These are phyloP conservation scores for Bufo gargarizans DNA, from an alignment of 2,113 vertebrate species.

Conservation along the genomic window DNA sequence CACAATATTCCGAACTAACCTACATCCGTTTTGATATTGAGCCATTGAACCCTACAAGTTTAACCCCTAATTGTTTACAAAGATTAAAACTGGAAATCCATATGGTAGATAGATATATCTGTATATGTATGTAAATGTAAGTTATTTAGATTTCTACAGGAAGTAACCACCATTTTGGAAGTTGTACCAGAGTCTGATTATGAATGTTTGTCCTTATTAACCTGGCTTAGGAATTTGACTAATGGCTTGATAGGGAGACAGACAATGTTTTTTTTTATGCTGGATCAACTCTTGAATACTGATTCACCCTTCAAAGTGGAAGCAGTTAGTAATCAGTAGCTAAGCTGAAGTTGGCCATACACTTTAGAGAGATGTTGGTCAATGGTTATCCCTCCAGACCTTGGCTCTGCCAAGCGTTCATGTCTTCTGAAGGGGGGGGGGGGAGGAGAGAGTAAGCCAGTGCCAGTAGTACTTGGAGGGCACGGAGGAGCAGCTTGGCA, in stretches of 20 bases:
- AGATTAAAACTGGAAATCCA: constrained; percentile 10
- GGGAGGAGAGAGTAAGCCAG: too few species aligned
- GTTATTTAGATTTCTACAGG: background rate
- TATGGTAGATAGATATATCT: background rate
- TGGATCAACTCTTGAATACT: background rate
- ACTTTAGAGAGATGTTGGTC: too few species aligned
- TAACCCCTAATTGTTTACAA: constrained; percentile 1
- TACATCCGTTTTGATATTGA: background rate
- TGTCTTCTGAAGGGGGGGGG: too few species aligned
- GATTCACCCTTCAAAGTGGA: background rate
- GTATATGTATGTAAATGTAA: background rate
- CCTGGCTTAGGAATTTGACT: background rate
- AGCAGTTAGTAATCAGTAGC: background rate
- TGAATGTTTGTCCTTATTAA: background rate
- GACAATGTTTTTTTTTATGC: background rate
- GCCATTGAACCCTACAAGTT: background rate
- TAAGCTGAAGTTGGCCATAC: too few species aligned
- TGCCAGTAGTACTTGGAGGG: background rate
- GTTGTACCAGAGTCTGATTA: background rate
- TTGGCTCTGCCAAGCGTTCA: too few species aligned
- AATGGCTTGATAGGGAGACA: background rate
- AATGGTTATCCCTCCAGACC: too few species aligned
- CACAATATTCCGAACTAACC: background rate
- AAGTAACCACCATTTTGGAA: background rate
- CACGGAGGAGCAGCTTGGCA: background rate